phyloP scores from a whole-genome alignment of 1,140 invertebrate genomes.

The Zaprionus inermis region DNA sequence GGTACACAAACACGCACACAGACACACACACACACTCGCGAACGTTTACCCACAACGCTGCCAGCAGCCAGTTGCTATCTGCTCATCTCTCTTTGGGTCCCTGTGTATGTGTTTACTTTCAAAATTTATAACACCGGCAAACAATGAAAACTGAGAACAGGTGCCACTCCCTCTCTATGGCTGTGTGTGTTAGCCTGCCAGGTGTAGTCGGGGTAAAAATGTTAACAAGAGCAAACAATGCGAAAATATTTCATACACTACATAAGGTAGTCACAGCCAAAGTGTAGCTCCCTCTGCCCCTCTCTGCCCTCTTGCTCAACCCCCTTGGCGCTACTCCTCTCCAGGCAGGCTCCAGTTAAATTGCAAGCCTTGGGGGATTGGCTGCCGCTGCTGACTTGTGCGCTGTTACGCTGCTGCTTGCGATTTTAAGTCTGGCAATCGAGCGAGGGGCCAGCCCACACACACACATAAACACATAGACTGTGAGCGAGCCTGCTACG shows the following conservation, averaged over 20 bases:
- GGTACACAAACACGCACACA: constrained; percentile 12
- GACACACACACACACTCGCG: not conserved
- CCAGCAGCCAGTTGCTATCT: constrained; percentile 55
- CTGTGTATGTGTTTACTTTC: constrained; percentile 66
- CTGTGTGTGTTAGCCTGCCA: constrained; percentile 35
- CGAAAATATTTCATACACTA: constrained; percentile 70
- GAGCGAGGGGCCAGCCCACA: constrained; percentile 32
- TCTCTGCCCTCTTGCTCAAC: not conserved
- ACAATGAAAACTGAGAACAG: constrained; percentile 10
- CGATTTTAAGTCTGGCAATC: constrained; percentile 57
- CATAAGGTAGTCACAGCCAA: constrained; percentile 7
- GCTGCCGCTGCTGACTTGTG: too few relatives aligned
- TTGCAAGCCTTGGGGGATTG: constrained; percentile 60
- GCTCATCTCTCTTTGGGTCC: constrained; percentile 16
- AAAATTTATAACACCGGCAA: constrained; percentile 72
- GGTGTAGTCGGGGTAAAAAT: constrained; percentile 62
- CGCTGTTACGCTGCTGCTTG: constrained; percentile 52
- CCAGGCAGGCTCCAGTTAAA: constrained; percentile 61
- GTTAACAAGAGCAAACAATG: constrained; percentile 67
- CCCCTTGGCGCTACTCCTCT: constrained; percentile 14
- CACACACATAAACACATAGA: constrained; percentile 9
- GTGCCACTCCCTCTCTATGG: not conserved
- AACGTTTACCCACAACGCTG: not conserved
- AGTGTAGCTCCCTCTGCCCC: not conserved
- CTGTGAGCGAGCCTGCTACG: constrained; percentile 16